These are phyloP conservation scores for Syngnathoides biaculeatus DNA, from an alignment of 2,113 vertebrate species.

Conservation along the genomic window DNA sequence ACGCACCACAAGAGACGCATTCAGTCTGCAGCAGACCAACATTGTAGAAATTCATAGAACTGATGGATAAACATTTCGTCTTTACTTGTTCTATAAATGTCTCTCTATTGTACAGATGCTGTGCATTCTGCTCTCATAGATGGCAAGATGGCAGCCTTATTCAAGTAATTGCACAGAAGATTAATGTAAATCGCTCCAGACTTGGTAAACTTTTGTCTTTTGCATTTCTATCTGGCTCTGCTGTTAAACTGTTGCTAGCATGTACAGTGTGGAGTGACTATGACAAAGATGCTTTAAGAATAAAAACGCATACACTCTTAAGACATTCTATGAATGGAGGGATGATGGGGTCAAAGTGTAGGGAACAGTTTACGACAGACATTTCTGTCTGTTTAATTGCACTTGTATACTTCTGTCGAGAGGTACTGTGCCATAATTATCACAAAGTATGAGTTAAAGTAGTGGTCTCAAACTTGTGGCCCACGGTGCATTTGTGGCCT, in stretches of 20 bases:
- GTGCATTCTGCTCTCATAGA: constrained; percentile 13
- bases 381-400: not conserved
- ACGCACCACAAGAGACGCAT: constrained; percentile 24
- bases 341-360: not conserved
- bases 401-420: not conserved
- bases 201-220: constrained; percentile 7
- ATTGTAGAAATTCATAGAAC: constrained; percentile 22
- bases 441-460: not conserved
- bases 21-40: constrained; percentile 31
- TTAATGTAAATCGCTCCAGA: constrained; percentile 22
- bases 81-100: not conserved
- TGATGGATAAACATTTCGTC: not conserved
- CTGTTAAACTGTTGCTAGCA: constrained; percentile 21
- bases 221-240: constrained; percentile 35
- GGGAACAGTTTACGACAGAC: not conserved
- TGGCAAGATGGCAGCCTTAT: constrained; percentile 26
- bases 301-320: too few relatives aligned
- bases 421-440: not conserved
- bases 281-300: too few relatives aligned
- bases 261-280: not conserved
- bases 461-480: too few relatives aligned
- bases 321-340: not conserved
- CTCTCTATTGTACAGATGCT: constrained; percentile 6
- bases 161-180: constrained; percentile 25
- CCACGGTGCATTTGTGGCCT: too few relatives aligned